Conservation (phyloP, 2,888 invertebrate genomes). For the Amitus sp. region DNA sequence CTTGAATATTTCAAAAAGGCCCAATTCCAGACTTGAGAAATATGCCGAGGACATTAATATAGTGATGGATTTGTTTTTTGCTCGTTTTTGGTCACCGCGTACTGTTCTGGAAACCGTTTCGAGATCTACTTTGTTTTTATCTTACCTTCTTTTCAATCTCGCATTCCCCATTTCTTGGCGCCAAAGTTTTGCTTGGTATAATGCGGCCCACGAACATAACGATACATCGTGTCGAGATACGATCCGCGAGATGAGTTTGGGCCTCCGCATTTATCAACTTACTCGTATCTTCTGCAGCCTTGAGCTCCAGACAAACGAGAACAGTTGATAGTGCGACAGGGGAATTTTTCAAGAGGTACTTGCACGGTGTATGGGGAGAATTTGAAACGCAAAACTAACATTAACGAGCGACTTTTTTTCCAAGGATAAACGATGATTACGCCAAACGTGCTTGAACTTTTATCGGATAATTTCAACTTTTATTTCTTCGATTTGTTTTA, state of each 20-base stretch:
- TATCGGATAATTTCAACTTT: slow-evolving; percentile 5
- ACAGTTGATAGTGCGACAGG: slow-evolving; percentile 10
- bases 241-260: slow-evolving; percentile 48
- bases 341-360: slow-evolving; percentile 2
- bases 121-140: slow-evolving; percentile 12
- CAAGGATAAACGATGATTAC: slow-evolving; percentile 3
- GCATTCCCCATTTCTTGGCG: slow-evolving; percentile 22
- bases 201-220: neutral
- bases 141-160: slow-evolving; percentile 1
- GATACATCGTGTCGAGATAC: slow-evolving; percentile 30
- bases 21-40: too few species aligned
- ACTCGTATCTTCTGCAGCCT: slow-evolving; percentile 14
- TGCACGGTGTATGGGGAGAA: neutral
- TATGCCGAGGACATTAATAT: too few species aligned
- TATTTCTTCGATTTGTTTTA: neutral
- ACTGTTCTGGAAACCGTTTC: slow-evolving; percentile 25
- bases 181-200: slow-evolving; percentile 10
- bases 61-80: neutral
- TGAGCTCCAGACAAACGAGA: slow-evolving; percentile 13
- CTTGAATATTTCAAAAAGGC: too few species aligned
- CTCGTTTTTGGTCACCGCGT: neutral
- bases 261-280: slow-evolving; percentile 49
- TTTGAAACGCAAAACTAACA: too few species aligned
- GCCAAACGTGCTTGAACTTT: slow-evolving; percentile 9
- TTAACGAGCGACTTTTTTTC: slow-evolving; percentile 6